Conservation (phyloP, 1,140 invertebrate species). For the Rhagoletis zephyria region DNA sequence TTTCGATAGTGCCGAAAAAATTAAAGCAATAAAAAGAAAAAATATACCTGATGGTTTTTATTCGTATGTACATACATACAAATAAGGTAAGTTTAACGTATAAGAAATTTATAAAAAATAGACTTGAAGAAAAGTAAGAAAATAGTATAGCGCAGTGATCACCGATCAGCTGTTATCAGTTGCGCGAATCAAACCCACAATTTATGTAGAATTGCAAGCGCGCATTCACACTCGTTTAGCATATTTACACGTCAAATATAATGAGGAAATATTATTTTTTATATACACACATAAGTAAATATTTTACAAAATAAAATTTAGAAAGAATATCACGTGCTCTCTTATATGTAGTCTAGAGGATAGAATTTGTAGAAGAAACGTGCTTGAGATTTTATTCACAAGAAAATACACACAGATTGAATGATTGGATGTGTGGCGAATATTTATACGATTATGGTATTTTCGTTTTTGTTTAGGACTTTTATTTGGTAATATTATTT, state of each 20-base stretch:
- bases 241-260: conserved; percentile 30
- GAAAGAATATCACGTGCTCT: conserved; percentile 38
- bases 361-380: conserved; percentile 8
- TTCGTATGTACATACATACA: background rate
- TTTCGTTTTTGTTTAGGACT: background rate
- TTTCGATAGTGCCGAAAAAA: too few species aligned
- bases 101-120: background rate
- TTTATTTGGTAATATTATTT: background rate
- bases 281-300: background rate
- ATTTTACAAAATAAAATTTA: conserved; percentile 6
- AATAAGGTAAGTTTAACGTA: background rate
- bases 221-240: background rate
- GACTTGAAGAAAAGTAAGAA: background rate
- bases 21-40: too few species aligned
- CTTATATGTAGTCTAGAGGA: background rate
- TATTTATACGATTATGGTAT: background rate
- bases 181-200: background rate
- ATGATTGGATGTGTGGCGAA: conserved; percentile 30
- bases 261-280: conserved; percentile 19
- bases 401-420: conserved; percentile 28
- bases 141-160: background rate
- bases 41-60: too few species aligned
- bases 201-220: background rate
- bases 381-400: background rate
- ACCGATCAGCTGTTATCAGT: background rate